These are phyloP conservation scores for Plagodis dolabraria DNA, from an alignment of 2,888 invertebrate genomes.

Conservation along the genomic window DNA sequence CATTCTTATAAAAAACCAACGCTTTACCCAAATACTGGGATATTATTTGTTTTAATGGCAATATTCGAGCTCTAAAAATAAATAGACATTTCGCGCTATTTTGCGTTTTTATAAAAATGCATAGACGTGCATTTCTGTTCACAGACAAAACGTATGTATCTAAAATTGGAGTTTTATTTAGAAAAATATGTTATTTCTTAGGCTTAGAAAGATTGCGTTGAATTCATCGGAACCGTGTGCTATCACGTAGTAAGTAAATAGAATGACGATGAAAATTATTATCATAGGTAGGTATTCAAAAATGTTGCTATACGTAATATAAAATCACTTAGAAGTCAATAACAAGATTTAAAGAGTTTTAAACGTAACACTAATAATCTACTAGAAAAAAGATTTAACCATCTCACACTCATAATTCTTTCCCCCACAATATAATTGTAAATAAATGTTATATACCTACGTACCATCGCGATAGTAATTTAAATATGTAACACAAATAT, in stretches of 20 bases:
- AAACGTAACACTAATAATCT: slow-evolving; percentile 46
- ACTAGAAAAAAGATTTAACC: slow-evolving; percentile 49
- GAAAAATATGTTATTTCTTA: slow-evolving; percentile 72
- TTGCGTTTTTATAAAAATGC: slow-evolving; percentile 63
- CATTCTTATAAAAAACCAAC: slow-evolving; percentile 61
- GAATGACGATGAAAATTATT: slow-evolving; percentile 44
- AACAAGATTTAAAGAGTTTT: slow-evolving; percentile 49
- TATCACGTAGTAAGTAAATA: slow-evolving; percentile 47
- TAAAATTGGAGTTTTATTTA: slow-evolving; percentile 49
- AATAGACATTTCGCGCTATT: slow-evolving; percentile 48
- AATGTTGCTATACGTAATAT: neutral
- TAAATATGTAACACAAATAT: slow-evolving; percentile 44
- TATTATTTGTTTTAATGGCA: slow-evolving; percentile 46
- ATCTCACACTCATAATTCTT: slow-evolving; percentile 39
- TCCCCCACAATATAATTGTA: slow-evolving; percentile 45
- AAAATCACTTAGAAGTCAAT: slow-evolving; percentile 35
- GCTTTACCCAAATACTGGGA: slow-evolving; percentile 47
- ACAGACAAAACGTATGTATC: slow-evolving; percentile 14
- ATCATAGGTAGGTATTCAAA: slow-evolving; percentile 9
- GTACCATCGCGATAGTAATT: slow-evolving; percentile 59
- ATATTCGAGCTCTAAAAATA: slow-evolving; percentile 59
- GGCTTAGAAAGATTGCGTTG: slow-evolving; percentile 65
- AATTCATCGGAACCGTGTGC: slow-evolving; percentile 55
- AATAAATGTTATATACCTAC: slow-evolving; percentile 58
- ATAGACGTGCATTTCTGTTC: slow-evolving; percentile 45